phyloP scores from a whole-genome alignment of 1,140 invertebrate species.

The Acyrthosiphon pisum region DNA sequence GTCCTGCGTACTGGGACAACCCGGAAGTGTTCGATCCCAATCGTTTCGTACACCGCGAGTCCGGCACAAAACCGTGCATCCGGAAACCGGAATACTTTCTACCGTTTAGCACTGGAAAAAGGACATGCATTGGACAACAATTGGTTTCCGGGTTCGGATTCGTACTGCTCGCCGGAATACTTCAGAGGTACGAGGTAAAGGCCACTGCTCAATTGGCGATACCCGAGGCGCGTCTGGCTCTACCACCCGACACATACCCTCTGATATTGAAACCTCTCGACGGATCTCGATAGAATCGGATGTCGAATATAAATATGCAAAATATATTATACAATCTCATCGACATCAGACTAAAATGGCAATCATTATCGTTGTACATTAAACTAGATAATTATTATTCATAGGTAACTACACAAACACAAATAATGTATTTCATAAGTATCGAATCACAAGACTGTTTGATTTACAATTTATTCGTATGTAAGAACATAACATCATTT shows the following conservation, averaged over 20 bases:
- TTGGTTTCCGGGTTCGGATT: slow-evolving; percentile 79
- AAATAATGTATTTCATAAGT: background rate
- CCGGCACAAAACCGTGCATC: slow-evolving; percentile 60
- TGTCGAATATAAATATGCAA: background rate
- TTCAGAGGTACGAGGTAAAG: slow-evolving; percentile 77
- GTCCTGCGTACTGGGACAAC: slow-evolving; percentile 74
- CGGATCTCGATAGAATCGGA: background rate
- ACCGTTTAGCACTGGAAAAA: slow-evolving; percentile 84
- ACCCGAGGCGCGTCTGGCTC: slow-evolving; percentile 72
- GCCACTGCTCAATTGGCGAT: slow-evolving; percentile 67
- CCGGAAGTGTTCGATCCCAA: slow-evolving; percentile 75
- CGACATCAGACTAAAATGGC: background rate
- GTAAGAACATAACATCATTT: background rate
- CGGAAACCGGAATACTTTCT: slow-evolving; percentile 73
- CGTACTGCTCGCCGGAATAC: slow-evolving; percentile 74
- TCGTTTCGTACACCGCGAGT: slow-evolving; percentile 70
- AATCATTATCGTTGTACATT: background rate
- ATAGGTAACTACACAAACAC: background rate
- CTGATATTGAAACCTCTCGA: slow-evolving; percentile 66
- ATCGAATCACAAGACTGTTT: slow-evolving; percentile 11
- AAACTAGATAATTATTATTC: background rate
- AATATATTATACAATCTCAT: background rate
- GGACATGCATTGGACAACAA: slow-evolving; percentile 87
- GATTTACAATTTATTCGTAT: slow-evolving; percentile 18
- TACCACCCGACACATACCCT: slow-evolving; percentile 73